Conservation (phyloP, 1,140 invertebrate genomes). For the Tetramorium parvispinum region DNA sequence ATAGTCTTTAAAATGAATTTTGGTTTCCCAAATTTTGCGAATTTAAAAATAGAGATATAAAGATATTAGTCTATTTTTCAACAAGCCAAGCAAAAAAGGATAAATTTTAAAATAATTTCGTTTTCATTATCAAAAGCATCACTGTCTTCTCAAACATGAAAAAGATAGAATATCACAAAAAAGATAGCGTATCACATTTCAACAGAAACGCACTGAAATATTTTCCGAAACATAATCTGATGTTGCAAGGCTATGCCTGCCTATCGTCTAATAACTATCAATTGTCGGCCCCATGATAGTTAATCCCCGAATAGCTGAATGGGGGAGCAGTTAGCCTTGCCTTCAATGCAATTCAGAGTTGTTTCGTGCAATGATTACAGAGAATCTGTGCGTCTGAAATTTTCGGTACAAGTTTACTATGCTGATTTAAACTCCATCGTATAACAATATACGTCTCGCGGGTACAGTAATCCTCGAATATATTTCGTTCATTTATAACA, state of each 20-base stretch:
- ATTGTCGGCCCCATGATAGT: conserved; percentile 69
- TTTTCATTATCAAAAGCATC: background rate
- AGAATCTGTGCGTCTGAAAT: conserved; percentile 4
- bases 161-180: background rate
- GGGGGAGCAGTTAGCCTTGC: background rate
- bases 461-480: background rate
- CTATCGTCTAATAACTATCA: conserved; percentile 54
- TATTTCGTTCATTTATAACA: background rate
- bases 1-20: background rate
- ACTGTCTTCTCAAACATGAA: background rate
- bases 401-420: background rate
- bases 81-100: background rate
- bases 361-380: conserved; percentile 23
- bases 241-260: conserved; percentile 25
- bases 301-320: conserved; percentile 59
- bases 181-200: background rate
- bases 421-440: background rate
- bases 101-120: background rate
- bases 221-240: no score
- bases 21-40: background rate
- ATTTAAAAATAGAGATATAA: background rate
- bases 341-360: conserved; percentile 47
- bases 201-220: conserved; percentile 46
- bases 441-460: background rate
- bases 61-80: background rate